A percentile compares a stretch with the other conserved stretches of the same genome.
Conservation (phyloP, 2,113 vertebrate species). For the Hyla sarda region DNA sequence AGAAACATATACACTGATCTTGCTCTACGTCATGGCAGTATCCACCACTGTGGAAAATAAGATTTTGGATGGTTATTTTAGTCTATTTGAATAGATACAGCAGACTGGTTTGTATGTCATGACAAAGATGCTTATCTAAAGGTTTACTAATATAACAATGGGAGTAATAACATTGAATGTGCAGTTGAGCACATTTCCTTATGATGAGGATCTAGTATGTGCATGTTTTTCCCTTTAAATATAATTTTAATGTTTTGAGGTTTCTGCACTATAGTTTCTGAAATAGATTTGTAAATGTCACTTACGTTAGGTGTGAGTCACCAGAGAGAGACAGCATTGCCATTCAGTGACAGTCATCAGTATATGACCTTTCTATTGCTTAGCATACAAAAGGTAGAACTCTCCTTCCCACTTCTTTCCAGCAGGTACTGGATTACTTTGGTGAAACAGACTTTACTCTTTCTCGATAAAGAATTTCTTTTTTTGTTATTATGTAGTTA, state of each 20-base stretch:
- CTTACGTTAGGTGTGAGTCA: background rate
- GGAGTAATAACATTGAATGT: background rate
- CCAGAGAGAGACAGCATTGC: background rate
- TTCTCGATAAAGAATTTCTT: background rate
- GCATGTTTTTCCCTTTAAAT: background rate
- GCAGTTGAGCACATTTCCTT: background rate
- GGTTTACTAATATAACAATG: no score
- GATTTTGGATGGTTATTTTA: background rate
- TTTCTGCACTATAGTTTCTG: background rate
- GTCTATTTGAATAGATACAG: background rate
- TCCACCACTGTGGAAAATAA: constrained; percentile 21
- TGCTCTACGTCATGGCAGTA: background rate
- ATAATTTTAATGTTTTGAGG: constrained; percentile 2
- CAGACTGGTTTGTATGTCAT: background rate
- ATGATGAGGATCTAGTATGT: background rate
- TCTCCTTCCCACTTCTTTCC: constrained; percentile 11
- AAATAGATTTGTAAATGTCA: constrained; percentile 32
- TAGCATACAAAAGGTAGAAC: background rate
- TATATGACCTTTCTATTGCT: background rate
- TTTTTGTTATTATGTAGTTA: background rate
- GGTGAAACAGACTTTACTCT: background rate
- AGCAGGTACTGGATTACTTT: constrained; percentile 41
- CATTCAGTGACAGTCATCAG: constrained; percentile 16
- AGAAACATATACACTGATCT: background rate
- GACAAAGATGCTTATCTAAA: background rate